Percentiles rank a stretch among this genome's conserved stretches.
These are phyloP conservation scores for Nipponacmea schrenckii DNA, from an alignment of 2,888 invertebrate species.

Conservation along the genomic window DNA sequence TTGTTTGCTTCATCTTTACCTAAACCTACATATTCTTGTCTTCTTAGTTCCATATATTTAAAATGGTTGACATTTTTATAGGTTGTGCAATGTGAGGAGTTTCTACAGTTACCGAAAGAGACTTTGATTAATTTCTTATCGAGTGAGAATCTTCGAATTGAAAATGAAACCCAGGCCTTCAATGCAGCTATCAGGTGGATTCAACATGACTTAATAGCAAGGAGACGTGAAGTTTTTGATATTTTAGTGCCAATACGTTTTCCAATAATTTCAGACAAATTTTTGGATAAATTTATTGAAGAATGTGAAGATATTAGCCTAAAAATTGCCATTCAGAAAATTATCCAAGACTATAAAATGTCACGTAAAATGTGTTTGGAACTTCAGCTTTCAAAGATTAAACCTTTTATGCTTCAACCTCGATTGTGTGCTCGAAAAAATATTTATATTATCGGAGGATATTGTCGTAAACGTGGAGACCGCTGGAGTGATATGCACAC, in stretches of 20 bases:
- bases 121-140: conserved; percentile 81
- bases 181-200: conserved; percentile 90
- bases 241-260: conserved; percentile 84
- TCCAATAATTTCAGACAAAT: conserved; percentile 83
- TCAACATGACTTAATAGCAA: conserved; percentile 79
- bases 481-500: conserved; percentile 73
- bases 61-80: too few relatives aligned
- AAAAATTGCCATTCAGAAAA: conserved; percentile 77
- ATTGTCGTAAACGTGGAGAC: conserved; percentile 84
- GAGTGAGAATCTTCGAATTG: conserved; percentile 87
- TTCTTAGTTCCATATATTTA: too few relatives aligned
- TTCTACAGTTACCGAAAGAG: conserved; percentile 83
- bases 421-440: conserved; percentile 86
- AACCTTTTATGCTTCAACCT: conserved; percentile 72
- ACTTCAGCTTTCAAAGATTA: conserved; percentile 26
- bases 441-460: conserved; percentile 89
- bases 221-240: conserved; percentile 87
- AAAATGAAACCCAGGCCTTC: conserved; percentile 85
- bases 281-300: conserved; percentile 81
- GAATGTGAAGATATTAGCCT: conserved; percentile 85
- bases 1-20: too few relatives aligned
- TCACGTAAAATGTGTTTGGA: conserved; percentile 34
- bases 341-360: conserved; percentile 48
- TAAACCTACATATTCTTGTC: too few relatives aligned
- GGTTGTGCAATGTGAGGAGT: conserved; percentile 75